Evolutionary conservation across 2,888 invertebrate genomes (phyloP).

Genomic region (Apamea sordens): DNA sequence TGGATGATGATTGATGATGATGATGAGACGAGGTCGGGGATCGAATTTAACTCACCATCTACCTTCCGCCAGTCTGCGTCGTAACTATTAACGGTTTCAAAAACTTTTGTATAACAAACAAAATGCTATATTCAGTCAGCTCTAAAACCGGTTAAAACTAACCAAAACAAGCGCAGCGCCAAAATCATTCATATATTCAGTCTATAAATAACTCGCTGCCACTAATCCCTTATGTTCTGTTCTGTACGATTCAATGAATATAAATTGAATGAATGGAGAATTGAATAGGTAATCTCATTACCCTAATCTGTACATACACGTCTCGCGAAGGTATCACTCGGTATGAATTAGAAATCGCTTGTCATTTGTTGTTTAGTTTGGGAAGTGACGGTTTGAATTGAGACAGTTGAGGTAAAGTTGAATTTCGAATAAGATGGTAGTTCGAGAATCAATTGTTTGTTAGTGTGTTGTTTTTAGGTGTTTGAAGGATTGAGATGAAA

Average conservation of each 20-base stretch:
- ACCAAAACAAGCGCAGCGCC: slow-evolving; percentile 20
- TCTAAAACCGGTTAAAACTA: slow-evolving; percentile 29
- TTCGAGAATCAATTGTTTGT: neutral
- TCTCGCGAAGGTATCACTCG: slow-evolving; percentile 32
- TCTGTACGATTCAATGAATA: slow-evolving; percentile 73
- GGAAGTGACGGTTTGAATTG: slow-evolving; percentile 3
- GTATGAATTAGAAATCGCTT: slow-evolving; percentile 54
- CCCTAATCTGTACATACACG: slow-evolving; percentile 68
- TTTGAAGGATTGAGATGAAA: neutral
- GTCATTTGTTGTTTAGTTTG: slow-evolving; percentile 45
- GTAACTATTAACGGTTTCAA: neutral
- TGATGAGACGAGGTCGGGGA: neutral
- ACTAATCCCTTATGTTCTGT: slow-evolving; percentile 68
- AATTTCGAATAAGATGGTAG: neutral
- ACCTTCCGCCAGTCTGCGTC: neutral
- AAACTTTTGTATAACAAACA: neutral
- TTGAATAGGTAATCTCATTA: slow-evolving; percentile 73
- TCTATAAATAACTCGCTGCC: slow-evolving; percentile 63
- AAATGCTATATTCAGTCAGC: neutral
- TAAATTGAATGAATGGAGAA: slow-evolving; percentile 72
- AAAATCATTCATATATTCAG: slow-evolving; percentile 31
- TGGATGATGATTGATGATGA: too few relatives aligned
- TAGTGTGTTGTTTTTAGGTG: slow-evolving; percentile 5
- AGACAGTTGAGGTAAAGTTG: slow-evolving; percentile 16
- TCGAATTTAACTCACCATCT: neutral